Evolutionary conservation across 2,113 vertebrate genomes (phyloP).

Genomic region (Garra rufa): DNA sequence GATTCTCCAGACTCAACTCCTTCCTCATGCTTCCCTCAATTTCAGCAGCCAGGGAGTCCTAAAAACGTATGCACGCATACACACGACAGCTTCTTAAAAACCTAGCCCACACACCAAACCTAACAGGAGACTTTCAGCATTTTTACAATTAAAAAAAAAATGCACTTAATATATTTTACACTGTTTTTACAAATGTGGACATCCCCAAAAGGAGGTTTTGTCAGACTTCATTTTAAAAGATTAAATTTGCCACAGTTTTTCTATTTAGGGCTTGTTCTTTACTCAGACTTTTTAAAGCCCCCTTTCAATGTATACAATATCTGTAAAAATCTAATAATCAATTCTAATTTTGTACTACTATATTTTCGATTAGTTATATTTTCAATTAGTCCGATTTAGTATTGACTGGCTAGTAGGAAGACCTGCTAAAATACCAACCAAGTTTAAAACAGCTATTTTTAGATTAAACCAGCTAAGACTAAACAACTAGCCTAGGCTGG

Average conservation of each 20-base stretch:
- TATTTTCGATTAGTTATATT: background rate
- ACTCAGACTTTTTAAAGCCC: background rate
- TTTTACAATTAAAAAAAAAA: background rate
- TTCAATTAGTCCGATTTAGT: too few relatives aligned
- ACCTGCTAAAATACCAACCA: too few relatives aligned
- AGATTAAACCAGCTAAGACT: too few relatives aligned
- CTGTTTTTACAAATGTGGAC: background rate
- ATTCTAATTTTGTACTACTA: background rate
- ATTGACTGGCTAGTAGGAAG: background rate
- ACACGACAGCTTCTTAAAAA: background rate
- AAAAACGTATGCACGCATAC: constrained; percentile 51
- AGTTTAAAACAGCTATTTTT: too few relatives aligned
- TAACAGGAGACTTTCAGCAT: background rate
- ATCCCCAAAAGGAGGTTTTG: background rate
- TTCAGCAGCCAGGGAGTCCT: constrained; percentile 97
- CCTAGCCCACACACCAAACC: background rate
- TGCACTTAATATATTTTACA: background rate
- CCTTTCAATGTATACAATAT: background rate
- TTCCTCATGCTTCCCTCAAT: constrained; percentile 98
- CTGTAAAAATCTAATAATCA: background rate
- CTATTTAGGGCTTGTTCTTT: background rate
- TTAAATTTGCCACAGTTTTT: background rate
- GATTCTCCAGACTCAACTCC: constrained; percentile 89
- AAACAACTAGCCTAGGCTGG: too few relatives aligned
- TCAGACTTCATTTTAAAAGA: background rate